These are phyloP conservation scores for Papilio elwesi DNA, from an alignment of 2,888 invertebrate species.

Conservation along the genomic window DNA sequence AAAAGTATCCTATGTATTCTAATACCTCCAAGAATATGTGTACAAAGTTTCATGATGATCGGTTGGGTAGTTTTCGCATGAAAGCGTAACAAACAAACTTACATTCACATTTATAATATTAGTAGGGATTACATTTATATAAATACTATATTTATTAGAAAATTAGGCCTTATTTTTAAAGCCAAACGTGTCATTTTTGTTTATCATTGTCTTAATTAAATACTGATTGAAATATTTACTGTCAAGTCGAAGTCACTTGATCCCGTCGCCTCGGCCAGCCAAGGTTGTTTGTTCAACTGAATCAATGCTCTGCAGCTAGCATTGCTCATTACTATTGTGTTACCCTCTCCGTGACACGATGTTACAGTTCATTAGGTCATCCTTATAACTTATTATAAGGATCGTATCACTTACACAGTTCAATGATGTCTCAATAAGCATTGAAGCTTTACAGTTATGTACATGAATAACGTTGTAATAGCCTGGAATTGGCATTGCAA, in stretches of 20 bases:
- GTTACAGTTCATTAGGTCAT: slow-evolving; percentile 35
- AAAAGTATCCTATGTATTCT: too few relatives aligned
- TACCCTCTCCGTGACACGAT: slow-evolving; percentile 40
- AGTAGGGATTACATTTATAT: too few relatives aligned
- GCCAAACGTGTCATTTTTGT: slow-evolving; percentile 11
- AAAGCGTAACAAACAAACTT: too few relatives aligned
- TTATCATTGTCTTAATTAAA: neutral
- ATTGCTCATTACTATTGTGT: slow-evolving; percentile 34
- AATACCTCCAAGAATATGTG: too few relatives aligned
- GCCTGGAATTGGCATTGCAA: neutral
- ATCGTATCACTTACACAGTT: slow-evolving; percentile 31
- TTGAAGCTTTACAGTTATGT: slow-evolving; percentile 1
- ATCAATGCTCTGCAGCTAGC: slow-evolving; percentile 32
- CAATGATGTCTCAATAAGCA: slow-evolving; percentile 29
- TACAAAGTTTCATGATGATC: too few relatives aligned
- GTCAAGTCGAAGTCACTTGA: slow-evolving; percentile 32
- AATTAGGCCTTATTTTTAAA: neutral
- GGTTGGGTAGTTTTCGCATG: too few relatives aligned
- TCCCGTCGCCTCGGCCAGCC: slow-evolving; percentile 30
- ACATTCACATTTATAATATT: too few relatives aligned
- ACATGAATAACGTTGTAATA: neutral
- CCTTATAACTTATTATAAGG: neutral
- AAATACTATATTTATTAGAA: too few relatives aligned
- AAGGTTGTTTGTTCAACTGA: slow-evolving; percentile 38
- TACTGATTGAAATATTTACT: slow-evolving; percentile 36